Evolutionary conservation across 2,113 vertebrate species (phyloP).

Genomic region (Aleadryas rufinucha): DNA sequence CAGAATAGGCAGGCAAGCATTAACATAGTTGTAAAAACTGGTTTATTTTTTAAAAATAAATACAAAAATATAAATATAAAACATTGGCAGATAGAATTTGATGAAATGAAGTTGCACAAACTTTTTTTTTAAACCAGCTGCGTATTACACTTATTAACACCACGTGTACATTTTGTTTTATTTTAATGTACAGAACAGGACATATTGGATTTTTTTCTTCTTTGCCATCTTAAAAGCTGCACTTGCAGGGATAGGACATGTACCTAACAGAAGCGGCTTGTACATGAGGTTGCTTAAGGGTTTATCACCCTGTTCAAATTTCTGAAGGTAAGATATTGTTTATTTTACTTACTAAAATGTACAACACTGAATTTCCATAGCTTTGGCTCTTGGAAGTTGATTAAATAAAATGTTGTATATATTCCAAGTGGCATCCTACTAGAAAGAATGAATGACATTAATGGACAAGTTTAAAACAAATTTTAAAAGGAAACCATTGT

Average conservation of each 20-base stretch:
- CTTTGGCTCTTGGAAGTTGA: slow-evolving; percentile 78
- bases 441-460: slow-evolving; percentile 74
- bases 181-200: slow-evolving; percentile 79
- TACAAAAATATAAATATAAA: slow-evolving; percentile 99
- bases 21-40: slow-evolving; percentile 81
- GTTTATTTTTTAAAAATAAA: slow-evolving; percentile 98
- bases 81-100: slow-evolving; percentile 90
- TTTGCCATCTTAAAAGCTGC: slow-evolving; percentile 69
- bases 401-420: slow-evolving; percentile 74
- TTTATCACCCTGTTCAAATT: slow-evolving; percentile 64
- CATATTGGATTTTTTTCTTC: slow-evolving; percentile 51
- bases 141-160: slow-evolving; percentile 82
- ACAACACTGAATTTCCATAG: slow-evolving; percentile 77
- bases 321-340: slow-evolving; percentile 59
- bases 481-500: slow-evolving; percentile 63
- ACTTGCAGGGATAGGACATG: slow-evolving; percentile 67
- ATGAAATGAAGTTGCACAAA: slow-evolving; percentile 85
- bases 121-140: slow-evolving; percentile 75
- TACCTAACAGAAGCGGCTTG: slow-evolving; percentile 71
- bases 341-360: slow-evolving; percentile 74
- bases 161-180: slow-evolving; percentile 72
- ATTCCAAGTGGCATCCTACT: slow-evolving; percentile 73
- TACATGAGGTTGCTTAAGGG: slow-evolving; percentile 67
- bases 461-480: slow-evolving; percentile 61
- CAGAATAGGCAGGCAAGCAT: slow-evolving; percentile 19